Conservation (phyloP, 2,797 vertebrate species). For the Acrossocheilus fasciatus region DNA sequence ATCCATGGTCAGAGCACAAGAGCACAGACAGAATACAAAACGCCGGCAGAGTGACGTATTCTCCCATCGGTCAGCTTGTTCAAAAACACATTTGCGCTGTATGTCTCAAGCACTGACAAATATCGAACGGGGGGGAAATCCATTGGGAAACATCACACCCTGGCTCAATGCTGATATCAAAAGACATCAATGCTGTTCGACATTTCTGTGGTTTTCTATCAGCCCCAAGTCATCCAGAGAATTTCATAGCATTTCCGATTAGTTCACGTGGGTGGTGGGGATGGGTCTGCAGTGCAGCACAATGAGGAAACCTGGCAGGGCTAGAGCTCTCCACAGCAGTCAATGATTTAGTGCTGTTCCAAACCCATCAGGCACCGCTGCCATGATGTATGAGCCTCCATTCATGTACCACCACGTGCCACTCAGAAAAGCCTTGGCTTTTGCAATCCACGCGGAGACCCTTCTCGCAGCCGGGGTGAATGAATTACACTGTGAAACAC, state of each 20-base stretch:
- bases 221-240: slow-evolving; percentile 33
- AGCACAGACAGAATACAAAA: slow-evolving; percentile 32
- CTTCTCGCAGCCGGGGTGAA: slow-evolving; percentile 44
- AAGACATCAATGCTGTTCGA: slow-evolving; percentile 18
- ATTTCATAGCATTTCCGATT: slow-evolving; percentile 51
- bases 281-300: slow-evolving; percentile 43
- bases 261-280: slow-evolving; percentile 45
- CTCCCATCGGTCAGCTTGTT: slow-evolving; percentile 3
- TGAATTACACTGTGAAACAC: slow-evolving; percentile 52
- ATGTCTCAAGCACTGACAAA: slow-evolving; percentile 14
- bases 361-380: slow-evolving; percentile 46
- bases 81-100: slow-evolving; percentile 5
- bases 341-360: slow-evolving; percentile 56
- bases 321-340: slow-evolving; percentile 37
- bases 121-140: slow-evolving; percentile 14
- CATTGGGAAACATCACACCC: slow-evolving; percentile 13
- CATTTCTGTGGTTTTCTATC: slow-evolving; percentile 26
- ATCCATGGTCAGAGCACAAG: not conserved
- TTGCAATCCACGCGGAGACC: slow-evolving; percentile 12
- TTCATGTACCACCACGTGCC: slow-evolving; percentile 39
- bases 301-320: slow-evolving; percentile 46
- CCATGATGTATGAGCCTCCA: slow-evolving; percentile 51
- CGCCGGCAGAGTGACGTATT: not conserved
- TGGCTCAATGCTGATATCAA: slow-evolving; percentile 38
- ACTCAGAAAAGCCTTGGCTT: slow-evolving; percentile 38